Conservation (phyloP, 1,140 invertebrate species). For the Berghia stephanieae region DNA sequence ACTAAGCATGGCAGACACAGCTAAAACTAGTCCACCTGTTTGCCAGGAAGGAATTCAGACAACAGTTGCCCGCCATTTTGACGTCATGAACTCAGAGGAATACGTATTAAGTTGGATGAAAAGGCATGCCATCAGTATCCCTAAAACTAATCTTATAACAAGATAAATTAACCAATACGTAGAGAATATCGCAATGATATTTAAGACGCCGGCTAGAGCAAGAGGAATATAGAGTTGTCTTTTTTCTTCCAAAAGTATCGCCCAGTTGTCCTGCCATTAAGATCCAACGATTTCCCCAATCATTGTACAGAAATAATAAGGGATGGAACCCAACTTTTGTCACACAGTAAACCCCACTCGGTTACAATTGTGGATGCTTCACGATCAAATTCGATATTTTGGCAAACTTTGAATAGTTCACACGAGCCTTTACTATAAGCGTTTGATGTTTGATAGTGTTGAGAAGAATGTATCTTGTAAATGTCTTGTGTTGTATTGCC, state of each 20-base stretch:
- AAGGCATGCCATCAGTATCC: not conserved
- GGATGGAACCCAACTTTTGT: conserved; percentile 11
- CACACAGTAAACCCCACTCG: conserved; percentile 41
- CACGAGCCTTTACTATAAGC: too few species aligned
- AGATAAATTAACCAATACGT: conserved; percentile 34
- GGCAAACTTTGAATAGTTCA: too few species aligned
- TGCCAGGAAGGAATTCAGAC: not conserved
- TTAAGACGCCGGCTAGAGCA: conserved; percentile 4
- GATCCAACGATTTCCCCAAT: conserved; percentile 35
- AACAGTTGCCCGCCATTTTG: not conserved
- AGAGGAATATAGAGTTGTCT: conserved; percentile 22
- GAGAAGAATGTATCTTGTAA: too few species aligned
- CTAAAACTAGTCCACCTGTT: not conserved
- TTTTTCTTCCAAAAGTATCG: conserved; percentile 35
- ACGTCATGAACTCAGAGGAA: not conserved
- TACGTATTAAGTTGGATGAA: too few species aligned
- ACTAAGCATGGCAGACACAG: not conserved
- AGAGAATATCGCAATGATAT: conserved; percentile 11
- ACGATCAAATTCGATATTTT: too few species aligned
- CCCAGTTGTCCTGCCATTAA: conserved; percentile 33
- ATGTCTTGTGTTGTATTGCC: too few species aligned
- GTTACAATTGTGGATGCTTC: not conserved
- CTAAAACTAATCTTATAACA: conserved; percentile 33
- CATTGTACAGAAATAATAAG: conserved; percentile 39
- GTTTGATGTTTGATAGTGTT: too few species aligned